These are phyloP conservation scores for Hephaestus fuliginosus DNA, from an alignment of 2,797 vertebrate species.

Conservation along the genomic window DNA sequence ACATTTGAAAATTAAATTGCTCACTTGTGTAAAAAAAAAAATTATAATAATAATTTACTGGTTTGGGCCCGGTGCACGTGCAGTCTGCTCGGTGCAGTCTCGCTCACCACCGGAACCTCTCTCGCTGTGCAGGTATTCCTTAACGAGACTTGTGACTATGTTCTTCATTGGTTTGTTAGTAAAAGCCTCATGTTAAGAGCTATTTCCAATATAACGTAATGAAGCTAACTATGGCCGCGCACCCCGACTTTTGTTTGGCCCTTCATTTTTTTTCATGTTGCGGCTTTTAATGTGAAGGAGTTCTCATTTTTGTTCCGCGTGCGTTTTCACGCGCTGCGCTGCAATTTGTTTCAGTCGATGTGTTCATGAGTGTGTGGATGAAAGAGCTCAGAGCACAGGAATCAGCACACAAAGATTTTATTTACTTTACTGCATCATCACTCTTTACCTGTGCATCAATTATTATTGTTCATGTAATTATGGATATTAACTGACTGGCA, in stretches of 20 bases:
- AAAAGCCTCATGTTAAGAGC: conserved; percentile 45
- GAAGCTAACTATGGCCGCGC: conserved; percentile 35
- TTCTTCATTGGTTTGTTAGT: conserved; percentile 54
- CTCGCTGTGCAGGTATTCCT: conserved; percentile 70
- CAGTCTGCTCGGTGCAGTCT: conserved; percentile 11
- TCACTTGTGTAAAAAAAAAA: not conserved
- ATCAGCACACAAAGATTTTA: not conserved
- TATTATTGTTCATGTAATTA: not conserved
- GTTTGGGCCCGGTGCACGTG: conserved; percentile 21
- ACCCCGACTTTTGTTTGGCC: conserved; percentile 11
- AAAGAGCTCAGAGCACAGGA: not conserved
- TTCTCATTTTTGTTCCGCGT: conserved; percentile 15
- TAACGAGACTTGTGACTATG: conserved; percentile 63
- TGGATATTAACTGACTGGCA: not conserved
- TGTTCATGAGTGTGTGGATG: not conserved
- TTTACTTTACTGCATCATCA: not conserved
- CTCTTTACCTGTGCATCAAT: not conserved
- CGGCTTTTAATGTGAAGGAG: conserved; percentile 26
- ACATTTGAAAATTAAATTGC: conserved; percentile 17
- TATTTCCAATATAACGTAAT: conserved; percentile 32
- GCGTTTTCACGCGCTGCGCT: conserved; percentile 18
- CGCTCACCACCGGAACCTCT: conserved; percentile 44
- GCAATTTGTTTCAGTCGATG: conserved; percentile 9
- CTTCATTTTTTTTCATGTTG: conserved; percentile 36
- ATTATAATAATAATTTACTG: not conserved